These are phyloP conservation scores for Zaprionus gabonicus DNA, from an alignment of 1,140 invertebrate species.

Conservation along the genomic window DNA sequence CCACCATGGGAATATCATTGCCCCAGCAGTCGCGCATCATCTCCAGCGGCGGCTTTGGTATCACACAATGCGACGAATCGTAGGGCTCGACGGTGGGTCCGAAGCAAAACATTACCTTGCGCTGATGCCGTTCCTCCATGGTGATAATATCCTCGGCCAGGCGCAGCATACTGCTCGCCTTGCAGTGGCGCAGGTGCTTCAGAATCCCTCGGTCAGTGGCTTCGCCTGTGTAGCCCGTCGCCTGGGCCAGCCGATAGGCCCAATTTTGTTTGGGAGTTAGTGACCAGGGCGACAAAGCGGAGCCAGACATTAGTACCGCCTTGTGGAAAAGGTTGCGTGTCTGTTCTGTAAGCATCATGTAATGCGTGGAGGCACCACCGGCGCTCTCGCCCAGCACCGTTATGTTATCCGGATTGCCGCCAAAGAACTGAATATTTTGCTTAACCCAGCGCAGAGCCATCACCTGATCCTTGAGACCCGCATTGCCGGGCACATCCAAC, in stretches of 20 bases:
- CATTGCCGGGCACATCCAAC: conserved; percentile 86
- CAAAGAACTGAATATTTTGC: conserved; percentile 87
- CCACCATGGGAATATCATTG: conserved; percentile 83
- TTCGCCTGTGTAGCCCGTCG: conserved; percentile 70
- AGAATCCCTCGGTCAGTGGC: conserved; percentile 60
- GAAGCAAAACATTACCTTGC: conserved; percentile 72
- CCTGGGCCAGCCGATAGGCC: conserved; percentile 76
- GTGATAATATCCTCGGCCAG: conserved; percentile 65
- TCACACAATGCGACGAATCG: conserved; percentile 64
- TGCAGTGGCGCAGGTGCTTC: conserved; percentile 63
- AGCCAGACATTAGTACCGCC: conserved; percentile 84
- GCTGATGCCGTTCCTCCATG: conserved; percentile 73
- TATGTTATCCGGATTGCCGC: conserved; percentile 85
- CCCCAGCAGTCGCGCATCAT: conserved; percentile 83
- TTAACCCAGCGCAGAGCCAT: conserved; percentile 88
- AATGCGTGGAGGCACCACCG: conserved; percentile 85
- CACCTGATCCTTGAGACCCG: conserved; percentile 88
- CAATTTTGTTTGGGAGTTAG: conserved; percentile 71
- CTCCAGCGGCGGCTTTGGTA: conserved; percentile 75
- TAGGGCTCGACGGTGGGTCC: conserved; percentile 84
- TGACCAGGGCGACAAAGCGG: conserved; percentile 74
- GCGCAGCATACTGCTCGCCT: conserved; percentile 86
- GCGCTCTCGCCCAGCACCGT: conserved; percentile 85
- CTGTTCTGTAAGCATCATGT: conserved; percentile 86
- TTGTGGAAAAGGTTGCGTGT: conserved; percentile 84